phyloP scores from a whole-genome alignment of 30 jellyfish, hydroid and myxozoan genomes.

The Chironex yamaguchii region DNA sequence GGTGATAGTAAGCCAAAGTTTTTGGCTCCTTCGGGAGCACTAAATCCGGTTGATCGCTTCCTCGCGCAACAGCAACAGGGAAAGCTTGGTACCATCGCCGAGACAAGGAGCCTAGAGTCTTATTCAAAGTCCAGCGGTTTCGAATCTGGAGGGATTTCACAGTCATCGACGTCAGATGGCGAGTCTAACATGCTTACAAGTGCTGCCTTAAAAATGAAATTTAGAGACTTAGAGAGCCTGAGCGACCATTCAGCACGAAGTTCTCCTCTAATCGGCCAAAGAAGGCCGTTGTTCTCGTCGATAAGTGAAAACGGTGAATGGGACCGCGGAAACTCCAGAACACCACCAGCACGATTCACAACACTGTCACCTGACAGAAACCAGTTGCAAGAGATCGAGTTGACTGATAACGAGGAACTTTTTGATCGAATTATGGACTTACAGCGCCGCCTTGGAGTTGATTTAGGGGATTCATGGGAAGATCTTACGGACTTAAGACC shows the following conservation, averaged over 20 bases:
- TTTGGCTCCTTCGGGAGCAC: not conserved
- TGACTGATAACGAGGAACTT: slow-evolving; percentile 91
- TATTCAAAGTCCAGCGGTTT: slow-evolving; percentile 71
- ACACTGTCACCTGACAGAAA: slow-evolving; percentile 54
- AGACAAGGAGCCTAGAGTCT: not conserved
- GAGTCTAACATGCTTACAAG: slow-evolving; percentile 70
- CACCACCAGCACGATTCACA: slow-evolving; percentile 61
- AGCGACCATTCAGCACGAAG: slow-evolving; percentile 94
- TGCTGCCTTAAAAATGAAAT: slow-evolving; percentile 23
- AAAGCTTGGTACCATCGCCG: not conserved
- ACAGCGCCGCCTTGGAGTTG: slow-evolving; percentile 90
- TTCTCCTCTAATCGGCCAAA: slow-evolving; percentile 81
- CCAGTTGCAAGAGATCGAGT: slow-evolving; percentile 48
- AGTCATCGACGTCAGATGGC: slow-evolving; percentile 88
- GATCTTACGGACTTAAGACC: slow-evolving; percentile 78
- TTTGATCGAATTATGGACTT: slow-evolving; percentile 77
- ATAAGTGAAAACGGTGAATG: slow-evolving; percentile 71
- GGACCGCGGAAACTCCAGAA: slow-evolving; percentile 68
- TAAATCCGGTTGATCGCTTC: not conserved
- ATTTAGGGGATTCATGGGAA: slow-evolving; percentile 92
- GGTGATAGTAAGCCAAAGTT: slow-evolving; percentile 58
- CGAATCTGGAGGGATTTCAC: slow-evolving; percentile 89
- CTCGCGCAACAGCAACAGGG: not conserved
- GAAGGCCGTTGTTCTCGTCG: slow-evolving; percentile 38
- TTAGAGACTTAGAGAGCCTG: slow-evolving; percentile 83